Evolutionary conservation across 2,113 vertebrate species (phyloP).

Genomic region (Nanorana parkeri): DNA sequence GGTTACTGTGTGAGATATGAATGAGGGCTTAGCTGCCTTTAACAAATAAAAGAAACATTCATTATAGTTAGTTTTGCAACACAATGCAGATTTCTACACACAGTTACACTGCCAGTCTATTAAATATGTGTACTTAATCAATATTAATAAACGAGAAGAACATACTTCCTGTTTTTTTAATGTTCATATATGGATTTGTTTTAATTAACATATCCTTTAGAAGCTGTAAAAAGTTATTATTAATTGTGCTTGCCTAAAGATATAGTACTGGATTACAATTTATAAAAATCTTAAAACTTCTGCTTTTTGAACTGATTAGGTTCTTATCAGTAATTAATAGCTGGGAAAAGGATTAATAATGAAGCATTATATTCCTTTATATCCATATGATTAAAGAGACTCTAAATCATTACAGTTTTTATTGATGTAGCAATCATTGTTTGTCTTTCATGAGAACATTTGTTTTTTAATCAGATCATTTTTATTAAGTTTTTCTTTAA

Average conservation of each 20-base stretch:
- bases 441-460: constrained; percentile 2
- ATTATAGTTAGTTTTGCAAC: too few relatives aligned
- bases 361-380: neutral
- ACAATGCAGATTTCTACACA: too few relatives aligned
- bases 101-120: too few relatives aligned
- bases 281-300: constrained; percentile 21
- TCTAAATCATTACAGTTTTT: too few relatives aligned
- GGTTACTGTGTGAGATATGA: too few relatives aligned
- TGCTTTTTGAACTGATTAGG: constrained; percentile 34
- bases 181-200: neutral
- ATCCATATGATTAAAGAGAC: too few relatives aligned
- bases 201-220: neutral
- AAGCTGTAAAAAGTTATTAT: neutral
- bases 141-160: too few relatives aligned
- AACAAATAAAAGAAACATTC: too few relatives aligned
- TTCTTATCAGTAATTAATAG: constrained; percentile 28
- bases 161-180: constrained; percentile 34
- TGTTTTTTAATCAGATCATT: too few relatives aligned
- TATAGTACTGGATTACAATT: neutral
- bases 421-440: neutral
- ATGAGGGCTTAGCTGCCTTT: too few relatives aligned
- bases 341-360: constrained; percentile 12
- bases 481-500: too few relatives aligned
- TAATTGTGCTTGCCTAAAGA: constrained; percentile 32
- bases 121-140: too few relatives aligned